These are phyloP conservation scores for Sebastes flavidus DNA, from an alignment of 2,797 vertebrate genomes.

Conservation along the genomic window DNA sequence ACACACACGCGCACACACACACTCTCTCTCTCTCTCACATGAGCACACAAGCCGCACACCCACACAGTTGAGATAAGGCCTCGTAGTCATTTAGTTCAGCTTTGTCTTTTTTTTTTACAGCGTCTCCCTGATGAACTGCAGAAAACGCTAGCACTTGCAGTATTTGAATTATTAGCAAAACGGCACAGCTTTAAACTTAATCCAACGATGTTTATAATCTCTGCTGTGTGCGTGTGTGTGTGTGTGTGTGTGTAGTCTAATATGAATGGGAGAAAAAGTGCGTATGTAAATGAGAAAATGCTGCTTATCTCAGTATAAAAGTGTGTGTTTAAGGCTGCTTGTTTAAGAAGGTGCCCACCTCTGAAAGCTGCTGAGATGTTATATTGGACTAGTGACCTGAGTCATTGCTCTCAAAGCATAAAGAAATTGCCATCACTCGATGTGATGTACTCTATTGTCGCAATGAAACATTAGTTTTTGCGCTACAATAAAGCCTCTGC, in stretches of 20 bases:
- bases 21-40: background rate
- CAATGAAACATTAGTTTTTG: slow-evolving; percentile 11
- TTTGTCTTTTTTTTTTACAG: slow-evolving; percentile 64
- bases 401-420: slow-evolving; percentile 15
- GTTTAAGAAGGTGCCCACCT: slow-evolving; percentile 34
- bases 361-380: slow-evolving; percentile 17
- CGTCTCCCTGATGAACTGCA: slow-evolving; percentile 62
- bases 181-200: slow-evolving; percentile 63
- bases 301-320: slow-evolving; percentile 46
- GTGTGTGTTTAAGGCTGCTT: background rate
- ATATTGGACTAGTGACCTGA: slow-evolving; percentile 19
- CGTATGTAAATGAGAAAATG: slow-evolving; percentile 50
- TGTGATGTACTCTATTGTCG: slow-evolving; percentile 16
- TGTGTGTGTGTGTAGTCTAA: slow-evolving; percentile 23
- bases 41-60: slow-evolving; percentile 50
- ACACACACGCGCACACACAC: slow-evolving; percentile 6
- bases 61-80: slow-evolving; percentile 70
- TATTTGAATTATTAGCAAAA: slow-evolving; percentile 74
- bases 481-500: slow-evolving; percentile 6
- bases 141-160: slow-evolving; percentile 61
- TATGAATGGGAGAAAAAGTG: slow-evolving; percentile 39
- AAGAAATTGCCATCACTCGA: slow-evolving; percentile 18
- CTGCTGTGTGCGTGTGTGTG: slow-evolving; percentile 5
- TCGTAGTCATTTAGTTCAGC: slow-evolving; percentile 72
- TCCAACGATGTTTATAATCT: slow-evolving; percentile 65